phyloP scores from a whole-genome alignment of 2,888 invertebrate genomes.

The Phrixothrix hirtus region DNA sequence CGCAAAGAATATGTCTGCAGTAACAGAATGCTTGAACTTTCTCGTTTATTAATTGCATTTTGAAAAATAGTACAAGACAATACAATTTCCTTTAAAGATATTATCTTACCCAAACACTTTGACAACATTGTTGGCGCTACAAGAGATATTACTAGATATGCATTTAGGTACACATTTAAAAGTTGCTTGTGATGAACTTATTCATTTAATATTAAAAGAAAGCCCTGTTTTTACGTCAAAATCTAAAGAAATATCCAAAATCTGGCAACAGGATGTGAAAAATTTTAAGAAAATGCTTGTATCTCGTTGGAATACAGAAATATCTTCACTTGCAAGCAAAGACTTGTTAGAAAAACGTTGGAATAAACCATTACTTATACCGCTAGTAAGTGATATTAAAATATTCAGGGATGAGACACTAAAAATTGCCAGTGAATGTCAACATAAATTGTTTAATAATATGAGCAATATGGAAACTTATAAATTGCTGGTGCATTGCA shows the following conservation, averaged over 20 bases:
- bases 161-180: constrained; percentile 27
- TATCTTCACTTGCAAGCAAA: constrained; percentile 11
- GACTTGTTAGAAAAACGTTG: constrained; percentile 15
- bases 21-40: too few relatives aligned
- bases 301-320: constrained; percentile 10
- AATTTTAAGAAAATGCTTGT: constrained; percentile 8
- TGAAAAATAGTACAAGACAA: too few relatives aligned
- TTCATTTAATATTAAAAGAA: constrained; percentile 19
- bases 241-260: constrained; percentile 5
- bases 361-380: too few relatives aligned
- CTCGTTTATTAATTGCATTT: too few relatives aligned
- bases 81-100: too few relatives aligned
- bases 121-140: too few relatives aligned
- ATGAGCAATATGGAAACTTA: constrained; percentile 9
- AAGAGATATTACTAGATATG: too few relatives aligned
- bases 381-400: constrained; percentile 26
- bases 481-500: too few relatives aligned
- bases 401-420: constrained; percentile 22
- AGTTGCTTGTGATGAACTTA: constrained; percentile 14
- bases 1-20: too few relatives aligned
- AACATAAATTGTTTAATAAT: constrained; percentile 6
- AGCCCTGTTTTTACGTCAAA: constrained; percentile 16
- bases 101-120: too few relatives aligned
- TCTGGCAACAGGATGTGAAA: constrained; percentile 14
- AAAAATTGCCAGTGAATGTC: constrained; percentile 14